Conservation (phyloP, 2,797 vertebrate genomes). For the Triplophysa yarkandensis region DNA sequence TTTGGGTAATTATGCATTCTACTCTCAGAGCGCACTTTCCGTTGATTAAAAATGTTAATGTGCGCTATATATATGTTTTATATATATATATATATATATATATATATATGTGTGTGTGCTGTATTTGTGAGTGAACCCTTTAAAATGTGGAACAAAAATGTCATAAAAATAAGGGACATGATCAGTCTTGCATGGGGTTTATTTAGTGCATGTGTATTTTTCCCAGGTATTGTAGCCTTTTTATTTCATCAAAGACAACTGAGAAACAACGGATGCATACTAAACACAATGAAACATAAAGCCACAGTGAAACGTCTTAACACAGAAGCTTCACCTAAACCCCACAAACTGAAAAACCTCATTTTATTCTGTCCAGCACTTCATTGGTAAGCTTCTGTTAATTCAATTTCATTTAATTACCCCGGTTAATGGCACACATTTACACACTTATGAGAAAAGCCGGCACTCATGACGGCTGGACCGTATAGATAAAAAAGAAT, state of each 20-base stretch:
- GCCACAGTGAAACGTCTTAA: neutral
- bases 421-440: constrained; percentile 45
- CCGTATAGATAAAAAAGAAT: constrained; percentile 46
- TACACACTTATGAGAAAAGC: constrained; percentile 35
- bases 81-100: too few species aligned
- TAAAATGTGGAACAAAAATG: neutral
- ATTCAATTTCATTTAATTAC: constrained; percentile 50
- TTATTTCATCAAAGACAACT: neutral
- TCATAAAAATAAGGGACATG: neutral
- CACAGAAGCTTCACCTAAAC: neutral
- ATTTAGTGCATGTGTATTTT: neutral
- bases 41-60: too few species aligned
- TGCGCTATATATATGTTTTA: too few species aligned
- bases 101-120: too few species aligned
- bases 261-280: neutral
- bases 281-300: neutral
- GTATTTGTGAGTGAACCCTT: too few species aligned
- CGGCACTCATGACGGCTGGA: constrained; percentile 30
- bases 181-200: neutral
- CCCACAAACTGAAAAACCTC: neutral
- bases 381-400: constrained; percentile 27
- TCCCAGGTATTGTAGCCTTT: neutral
- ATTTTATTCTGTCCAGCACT: constrained; percentile 1
- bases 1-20: too few species aligned
- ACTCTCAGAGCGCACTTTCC: too few species aligned